Percentiles rank a stretch among this genome's conserved stretches.
Conservation (phyloP, 2,797 vertebrate species). For the Calcarius lapponicus region DNA sequence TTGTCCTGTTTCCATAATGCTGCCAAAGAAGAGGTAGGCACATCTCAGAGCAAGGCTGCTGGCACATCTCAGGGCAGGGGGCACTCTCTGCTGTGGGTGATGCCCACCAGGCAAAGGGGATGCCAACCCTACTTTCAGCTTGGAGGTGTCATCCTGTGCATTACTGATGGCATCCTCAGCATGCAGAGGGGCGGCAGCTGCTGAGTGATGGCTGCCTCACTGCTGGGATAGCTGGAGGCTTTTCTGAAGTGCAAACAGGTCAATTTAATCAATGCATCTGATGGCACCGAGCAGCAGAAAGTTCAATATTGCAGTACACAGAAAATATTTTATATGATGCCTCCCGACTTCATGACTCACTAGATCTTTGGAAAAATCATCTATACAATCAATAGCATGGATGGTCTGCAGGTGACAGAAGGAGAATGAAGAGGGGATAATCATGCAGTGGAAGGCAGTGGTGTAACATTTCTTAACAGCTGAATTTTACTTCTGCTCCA, state of each 20-base stretch:
- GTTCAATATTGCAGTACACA: not conserved
- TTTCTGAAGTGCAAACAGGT: slow-evolving; percentile 15
- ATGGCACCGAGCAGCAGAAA: not conserved
- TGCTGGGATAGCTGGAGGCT: not conserved
- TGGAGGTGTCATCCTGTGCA: slow-evolving; percentile 49
- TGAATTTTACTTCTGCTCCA: not conserved
- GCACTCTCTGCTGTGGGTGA: not conserved
- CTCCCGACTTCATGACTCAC: not conserved
- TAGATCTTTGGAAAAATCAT: not conserved
- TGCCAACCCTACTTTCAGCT: slow-evolving; percentile 47
- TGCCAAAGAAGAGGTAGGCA: slow-evolving; percentile 23
- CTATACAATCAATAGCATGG: not conserved
- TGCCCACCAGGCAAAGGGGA: slow-evolving; percentile 60
- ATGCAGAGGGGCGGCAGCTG: slow-evolving; percentile 62
- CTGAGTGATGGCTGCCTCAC: slow-evolving; percentile 21
- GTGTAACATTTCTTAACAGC: not conserved
- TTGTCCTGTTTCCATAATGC: not conserved
- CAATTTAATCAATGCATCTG: not conserved
- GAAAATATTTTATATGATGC: not conserved
- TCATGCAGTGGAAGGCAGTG: not conserved
- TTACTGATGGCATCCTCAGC: slow-evolving; percentile 54
- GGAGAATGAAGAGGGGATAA: not conserved
- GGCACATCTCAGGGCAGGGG: not conserved
- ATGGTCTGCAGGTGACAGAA: not conserved
- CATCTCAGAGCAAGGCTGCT: slow-evolving; percentile 18